Evolutionary conservation across 2,888 invertebrate genomes (phyloP).

Genomic region (Pachymerium ferrugineum): DNA sequence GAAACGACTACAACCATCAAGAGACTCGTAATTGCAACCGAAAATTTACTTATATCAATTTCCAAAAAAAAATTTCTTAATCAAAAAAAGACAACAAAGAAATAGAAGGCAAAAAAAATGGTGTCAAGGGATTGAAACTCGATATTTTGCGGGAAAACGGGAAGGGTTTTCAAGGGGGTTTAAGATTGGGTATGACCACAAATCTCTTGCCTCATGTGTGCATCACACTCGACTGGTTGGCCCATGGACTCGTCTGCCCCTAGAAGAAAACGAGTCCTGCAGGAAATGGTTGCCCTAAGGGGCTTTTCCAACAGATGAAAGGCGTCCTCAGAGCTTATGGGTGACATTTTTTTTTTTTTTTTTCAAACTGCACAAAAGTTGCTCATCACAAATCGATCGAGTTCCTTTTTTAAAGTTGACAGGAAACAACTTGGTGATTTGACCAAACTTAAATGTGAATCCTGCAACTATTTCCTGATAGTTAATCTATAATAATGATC

Average conservation of each 20-base stretch:
- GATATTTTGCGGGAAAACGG: neutral
- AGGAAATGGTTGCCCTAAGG: neutral
- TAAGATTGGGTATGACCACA: neutral
- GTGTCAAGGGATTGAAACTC: neutral
- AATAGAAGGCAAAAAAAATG: too few species aligned
- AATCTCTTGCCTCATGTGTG: neutral
- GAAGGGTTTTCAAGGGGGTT: neutral
- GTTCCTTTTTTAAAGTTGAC: neutral
- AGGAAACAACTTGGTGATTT: too few species aligned
- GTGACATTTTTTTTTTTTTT: neutral
- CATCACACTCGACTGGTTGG: neutral
- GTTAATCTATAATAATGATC: too few species aligned
- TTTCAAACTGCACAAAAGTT: neutral
- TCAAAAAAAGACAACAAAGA: too few species aligned
- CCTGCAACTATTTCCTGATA: too few species aligned
- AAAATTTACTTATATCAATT: too few species aligned
- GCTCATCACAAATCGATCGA: constrained; percentile 4
- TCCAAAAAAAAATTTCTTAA: too few species aligned
- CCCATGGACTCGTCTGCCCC: neutral
- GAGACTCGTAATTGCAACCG: too few species aligned
- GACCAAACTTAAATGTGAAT: too few species aligned
- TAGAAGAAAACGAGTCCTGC: neutral
- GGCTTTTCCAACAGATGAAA: neutral
- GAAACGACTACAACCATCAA: too few species aligned
- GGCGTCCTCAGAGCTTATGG: neutral